phyloP scores from a whole-genome alignment of 2,888 invertebrate species.

The Scaptomyza flava region DNA sequence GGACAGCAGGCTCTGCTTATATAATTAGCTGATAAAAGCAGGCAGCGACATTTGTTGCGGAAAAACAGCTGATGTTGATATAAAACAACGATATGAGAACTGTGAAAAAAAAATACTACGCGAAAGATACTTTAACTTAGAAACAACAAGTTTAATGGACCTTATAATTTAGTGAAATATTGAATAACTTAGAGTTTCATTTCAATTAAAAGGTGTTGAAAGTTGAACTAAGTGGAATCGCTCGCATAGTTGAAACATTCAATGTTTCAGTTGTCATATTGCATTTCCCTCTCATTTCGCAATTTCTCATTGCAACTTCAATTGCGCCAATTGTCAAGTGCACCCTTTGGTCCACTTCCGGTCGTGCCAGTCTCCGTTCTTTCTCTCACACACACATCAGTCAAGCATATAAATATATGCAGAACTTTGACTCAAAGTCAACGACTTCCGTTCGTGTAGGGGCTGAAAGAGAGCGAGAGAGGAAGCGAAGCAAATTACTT shows the following conservation, averaged over 20 bases:
- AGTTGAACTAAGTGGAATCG: background rate
- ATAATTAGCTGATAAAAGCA: conserved; percentile 46
- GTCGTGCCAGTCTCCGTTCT: conserved; percentile 34
- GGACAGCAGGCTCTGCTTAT: conserved; percentile 27
- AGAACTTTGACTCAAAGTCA: conserved; percentile 74
- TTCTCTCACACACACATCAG: conserved; percentile 15
- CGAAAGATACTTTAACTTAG: too few relatives aligned
- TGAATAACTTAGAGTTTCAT: too few relatives aligned
- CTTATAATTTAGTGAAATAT: background rate
- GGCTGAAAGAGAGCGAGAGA: conserved; percentile 18
- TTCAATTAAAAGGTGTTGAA: conserved; percentile 12
- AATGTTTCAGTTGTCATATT: conserved; percentile 29
- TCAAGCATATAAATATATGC: conserved; percentile 45
- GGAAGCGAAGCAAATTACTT: conserved; percentile 79
- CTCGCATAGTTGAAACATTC: background rate
- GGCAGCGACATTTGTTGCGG: conserved; percentile 8
- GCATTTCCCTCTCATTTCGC: conserved; percentile 37
- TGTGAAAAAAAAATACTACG: background rate
- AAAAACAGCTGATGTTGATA: conserved; percentile 20
- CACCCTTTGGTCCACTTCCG: conserved; percentile 57
- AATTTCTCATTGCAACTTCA: conserved; percentile 44
- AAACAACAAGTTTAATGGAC: too few relatives aligned
- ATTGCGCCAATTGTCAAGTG: conserved; percentile 61
- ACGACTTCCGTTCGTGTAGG: conserved; percentile 78
- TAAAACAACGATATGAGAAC: background rate